Conservation (phyloP, 30 jellyfish, hydroid and myxozoan genomes). For the Hydractinia echinata region DNA sequence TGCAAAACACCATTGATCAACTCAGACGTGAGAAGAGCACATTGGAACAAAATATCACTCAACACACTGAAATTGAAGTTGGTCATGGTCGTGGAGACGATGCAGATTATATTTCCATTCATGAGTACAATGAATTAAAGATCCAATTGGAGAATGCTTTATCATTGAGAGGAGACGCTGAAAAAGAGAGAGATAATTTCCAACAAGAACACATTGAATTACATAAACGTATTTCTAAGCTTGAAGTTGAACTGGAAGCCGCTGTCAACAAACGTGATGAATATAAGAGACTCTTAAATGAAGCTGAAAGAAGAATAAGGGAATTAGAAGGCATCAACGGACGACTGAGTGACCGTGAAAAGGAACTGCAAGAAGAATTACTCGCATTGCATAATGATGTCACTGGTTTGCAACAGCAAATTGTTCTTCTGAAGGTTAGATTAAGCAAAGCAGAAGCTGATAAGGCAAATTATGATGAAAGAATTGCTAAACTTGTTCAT, state of each 20-base stretch:
- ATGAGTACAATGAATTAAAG: slow-evolving; percentile 69
- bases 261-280: slow-evolving; percentile 88
- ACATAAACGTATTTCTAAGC: slow-evolving; percentile 76
- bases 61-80: slow-evolving; percentile 14
- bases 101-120: slow-evolving; percentile 33
- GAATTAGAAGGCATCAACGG: slow-evolving; percentile 75
- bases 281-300: slow-evolving; percentile 53
- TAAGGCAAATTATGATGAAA: slow-evolving; percentile 51
- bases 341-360: slow-evolving; percentile 79
- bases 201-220: slow-evolving; percentile 59
- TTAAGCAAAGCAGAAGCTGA: slow-evolving; percentile 81
- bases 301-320: slow-evolving; percentile 55
- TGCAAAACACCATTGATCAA: slow-evolving; percentile 49
- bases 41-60: slow-evolving; percentile 3
- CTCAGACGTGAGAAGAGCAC: slow-evolving; percentile 48
- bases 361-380: slow-evolving; percentile 80
- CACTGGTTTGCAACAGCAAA: slow-evolving; percentile 56
- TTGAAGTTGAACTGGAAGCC: slow-evolving; percentile 75
- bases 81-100: slow-evolving; percentile 14
- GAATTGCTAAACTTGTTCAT: slow-evolving; percentile 42
- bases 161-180: slow-evolving; percentile 65
- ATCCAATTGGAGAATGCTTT: slow-evolving; percentile 40
- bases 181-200: slow-evolving; percentile 65
- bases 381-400: slow-evolving; percentile 63
- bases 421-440: slow-evolving; percentile 54